phyloP scores from a whole-genome alignment of 2,797 vertebrate genomes.

The Nannoperca australis region DNA sequence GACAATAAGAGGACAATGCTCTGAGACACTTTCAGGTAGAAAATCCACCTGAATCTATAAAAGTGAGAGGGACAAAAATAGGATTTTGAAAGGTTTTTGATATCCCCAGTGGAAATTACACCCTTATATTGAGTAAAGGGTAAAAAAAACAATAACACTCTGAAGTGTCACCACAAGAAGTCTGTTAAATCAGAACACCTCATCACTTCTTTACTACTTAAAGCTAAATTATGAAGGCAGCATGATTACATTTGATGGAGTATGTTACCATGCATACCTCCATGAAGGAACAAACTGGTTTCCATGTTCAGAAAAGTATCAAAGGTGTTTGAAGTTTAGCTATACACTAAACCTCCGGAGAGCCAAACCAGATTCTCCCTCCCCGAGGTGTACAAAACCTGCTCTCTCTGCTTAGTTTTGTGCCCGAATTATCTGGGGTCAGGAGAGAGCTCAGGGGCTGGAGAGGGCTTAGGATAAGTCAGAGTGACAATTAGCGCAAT shows the following conservation, averaged over 20 bases:
- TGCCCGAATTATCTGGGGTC: conserved; percentile 50
- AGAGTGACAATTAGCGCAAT: conserved; percentile 75
- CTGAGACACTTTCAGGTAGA: background rate
- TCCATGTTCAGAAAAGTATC: background rate
- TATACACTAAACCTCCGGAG: conserved; percentile 11
- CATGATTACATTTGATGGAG: background rate
- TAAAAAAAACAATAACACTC: background rate
- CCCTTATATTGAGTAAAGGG: too few species aligned
- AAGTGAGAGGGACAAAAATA: too few species aligned
- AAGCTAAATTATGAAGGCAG: background rate
- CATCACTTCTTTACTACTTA: background rate
- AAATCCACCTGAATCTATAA: background rate
- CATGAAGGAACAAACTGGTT: background rate
- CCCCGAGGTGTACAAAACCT: conserved; percentile 40
- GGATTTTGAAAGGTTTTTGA: too few species aligned
- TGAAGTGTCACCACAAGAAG: background rate
- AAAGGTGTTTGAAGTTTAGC: conserved; percentile 2
- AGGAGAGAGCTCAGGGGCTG: conserved; percentile 49
- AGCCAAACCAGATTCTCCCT: conserved; percentile 27
- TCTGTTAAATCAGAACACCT: background rate
- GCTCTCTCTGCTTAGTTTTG: conserved; percentile 28
- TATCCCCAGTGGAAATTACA: background rate
- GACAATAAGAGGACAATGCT: background rate
- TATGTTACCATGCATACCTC: background rate
- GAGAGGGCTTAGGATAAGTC: conserved; percentile 60